A percentile compares a stretch with the other conserved stretches of the same genome.
Evolutionary conservation across 2,888 invertebrate genomes (phyloP).

Genomic region (Melipona beecheii): DNA sequence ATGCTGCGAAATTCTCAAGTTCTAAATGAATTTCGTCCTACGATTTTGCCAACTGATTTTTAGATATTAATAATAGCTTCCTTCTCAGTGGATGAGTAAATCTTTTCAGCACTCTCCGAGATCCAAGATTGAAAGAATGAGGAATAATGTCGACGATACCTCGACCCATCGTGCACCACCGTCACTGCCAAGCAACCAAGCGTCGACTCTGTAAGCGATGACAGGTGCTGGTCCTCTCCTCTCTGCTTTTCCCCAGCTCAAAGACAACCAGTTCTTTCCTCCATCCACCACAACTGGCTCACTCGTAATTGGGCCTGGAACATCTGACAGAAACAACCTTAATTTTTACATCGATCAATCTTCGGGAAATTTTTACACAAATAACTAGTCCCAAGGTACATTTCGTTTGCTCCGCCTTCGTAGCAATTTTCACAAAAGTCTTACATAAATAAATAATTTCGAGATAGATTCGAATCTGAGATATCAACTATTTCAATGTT

Average conservation of each 20-base stretch:
- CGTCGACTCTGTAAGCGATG: conserved; percentile 92
- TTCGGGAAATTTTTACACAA: not conserved
- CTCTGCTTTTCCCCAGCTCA: conserved; percentile 93
- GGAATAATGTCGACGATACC: conserved; percentile 74
- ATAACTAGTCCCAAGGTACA: too few relatives aligned
- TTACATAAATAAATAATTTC: too few relatives aligned
- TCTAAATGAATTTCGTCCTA: not conserved
- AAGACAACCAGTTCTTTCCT: conserved; percentile 93
- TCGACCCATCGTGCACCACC: conserved; percentile 94
- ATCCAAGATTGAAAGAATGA: not conserved
- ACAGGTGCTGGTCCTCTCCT: conserved; percentile 90
- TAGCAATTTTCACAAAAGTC: too few relatives aligned
- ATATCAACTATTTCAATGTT: not conserved
- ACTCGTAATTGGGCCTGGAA: conserved; percentile 91
- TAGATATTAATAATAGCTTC: not conserved
- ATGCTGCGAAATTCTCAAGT: not conserved
- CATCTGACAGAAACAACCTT: conserved; percentile 85
- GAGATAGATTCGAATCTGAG: too few relatives aligned
- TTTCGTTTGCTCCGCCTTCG: too few relatives aligned
- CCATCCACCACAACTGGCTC: conserved; percentile 92
- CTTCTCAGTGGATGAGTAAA: too few relatives aligned
- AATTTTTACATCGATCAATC: not conserved
- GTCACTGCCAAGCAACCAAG: conserved; percentile 91
- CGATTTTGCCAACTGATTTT: not conserved
- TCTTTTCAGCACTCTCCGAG: not conserved